Base-by-base conservation (phyloP, 1,140 invertebrate genomes). In the Oedothorax gibbosus region DNA sequence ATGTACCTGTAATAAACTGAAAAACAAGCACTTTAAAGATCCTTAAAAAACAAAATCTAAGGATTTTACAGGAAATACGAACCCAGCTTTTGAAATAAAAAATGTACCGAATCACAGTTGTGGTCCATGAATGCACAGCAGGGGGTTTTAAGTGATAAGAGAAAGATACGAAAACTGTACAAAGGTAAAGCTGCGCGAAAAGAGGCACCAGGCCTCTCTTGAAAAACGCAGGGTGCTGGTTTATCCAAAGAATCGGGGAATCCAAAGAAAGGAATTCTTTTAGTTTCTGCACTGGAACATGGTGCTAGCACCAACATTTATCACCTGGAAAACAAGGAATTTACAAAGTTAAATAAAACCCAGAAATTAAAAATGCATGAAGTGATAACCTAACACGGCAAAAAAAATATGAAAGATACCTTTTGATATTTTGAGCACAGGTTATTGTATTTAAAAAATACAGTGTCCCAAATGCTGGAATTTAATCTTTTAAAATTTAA, bases 91-190 rank as follows among this genome's bases (percentile, higher is more conserved):
- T 3, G 15, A 11, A 18, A 71, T 0, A 51, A 35, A 15, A 18
- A 75, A 75, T 18, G 50, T 50, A 81, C 50, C 65, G 57, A 81
- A 69, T 69, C 78, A 81, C 78, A 81, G 53, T 81, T 66, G 51
- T 79, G 77, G 77, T 79, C 77, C 77, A 79, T 79, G 50, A 79
- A 79, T 75, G 77, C 77, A 79, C 51, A 79, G 77, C 77, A 64
- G 77, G 21, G 35, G 35, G 35, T 35, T 66, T 66, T 21, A 68
- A 68, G 77, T 53, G 60, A 64, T 66, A 56, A 66, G 60, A 64
- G 50, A 79, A 71, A 53, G 60, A 79, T 66, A 79, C 7, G 65
- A 79, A 79, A 69, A 57, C 78, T 81, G 78, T 81, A 81, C 78
- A 81, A 81, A 49, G 35, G 9, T 71, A 50, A 71, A 81, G 68